Conservation (phyloP, 2,888 invertebrate genomes). For the Amaurobius ferox region DNA sequence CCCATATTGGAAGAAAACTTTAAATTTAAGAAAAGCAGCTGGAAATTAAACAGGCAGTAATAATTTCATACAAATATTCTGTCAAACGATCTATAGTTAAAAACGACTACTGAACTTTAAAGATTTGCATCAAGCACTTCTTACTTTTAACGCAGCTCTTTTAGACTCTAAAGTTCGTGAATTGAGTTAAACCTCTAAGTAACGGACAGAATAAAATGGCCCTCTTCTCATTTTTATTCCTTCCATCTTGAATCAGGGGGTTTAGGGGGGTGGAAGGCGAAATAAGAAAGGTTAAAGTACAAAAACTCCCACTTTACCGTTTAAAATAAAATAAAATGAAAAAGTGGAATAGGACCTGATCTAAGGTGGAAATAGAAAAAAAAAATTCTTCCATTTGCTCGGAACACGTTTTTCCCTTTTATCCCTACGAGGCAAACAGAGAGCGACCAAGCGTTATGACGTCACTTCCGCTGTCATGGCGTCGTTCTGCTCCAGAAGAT, state of each 20-base stretch:
- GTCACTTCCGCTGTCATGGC: constrained; percentile 25
- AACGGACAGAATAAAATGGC: constrained; percentile 1
- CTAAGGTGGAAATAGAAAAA: not conserved
- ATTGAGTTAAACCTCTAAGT: not conserved
- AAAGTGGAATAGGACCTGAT: not conserved
- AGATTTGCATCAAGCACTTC: no score
- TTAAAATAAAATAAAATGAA: not conserved
- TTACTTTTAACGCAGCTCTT: no score
- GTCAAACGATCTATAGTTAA: no score
- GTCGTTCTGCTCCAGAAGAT: not conserved
- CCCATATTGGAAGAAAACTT: no score
- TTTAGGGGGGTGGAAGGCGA: constrained; percentile 2
- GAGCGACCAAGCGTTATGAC: constrained; percentile 18
- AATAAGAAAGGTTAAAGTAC: constrained; percentile 13
- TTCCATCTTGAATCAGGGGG: constrained; percentile 13
- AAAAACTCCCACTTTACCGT: constrained; percentile 4
- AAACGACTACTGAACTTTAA: no score
- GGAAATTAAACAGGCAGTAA: no score
- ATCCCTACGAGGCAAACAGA: constrained; percentile 12
- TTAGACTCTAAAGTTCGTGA: no score
- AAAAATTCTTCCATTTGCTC: not conserved
- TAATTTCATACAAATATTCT: no score
- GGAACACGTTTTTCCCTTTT: constrained; percentile 14
- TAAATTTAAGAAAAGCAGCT: no score
- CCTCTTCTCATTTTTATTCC: not conserved